phyloP scores from a whole-genome alignment of 2,888 invertebrate species.

The Andrena chrysosceles region DNA sequence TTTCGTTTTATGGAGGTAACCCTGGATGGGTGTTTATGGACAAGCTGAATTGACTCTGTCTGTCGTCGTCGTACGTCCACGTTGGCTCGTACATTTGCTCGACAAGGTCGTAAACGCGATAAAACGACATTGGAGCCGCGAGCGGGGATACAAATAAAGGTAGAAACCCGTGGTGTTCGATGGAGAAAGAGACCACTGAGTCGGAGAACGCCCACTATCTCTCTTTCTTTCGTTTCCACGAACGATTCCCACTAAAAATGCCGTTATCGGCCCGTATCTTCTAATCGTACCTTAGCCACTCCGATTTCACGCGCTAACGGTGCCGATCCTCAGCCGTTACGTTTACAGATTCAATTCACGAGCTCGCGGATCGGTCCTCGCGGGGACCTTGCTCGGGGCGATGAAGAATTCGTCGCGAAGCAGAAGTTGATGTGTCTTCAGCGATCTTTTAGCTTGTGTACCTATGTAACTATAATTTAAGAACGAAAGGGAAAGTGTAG shows the following conservation, averaged over 20 bases:
- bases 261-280: conserved; percentile 25
- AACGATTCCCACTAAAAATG: conserved; percentile 4
- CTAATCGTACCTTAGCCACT: conserved; percentile 8
- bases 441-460: no score
- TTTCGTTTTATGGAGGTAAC: conserved; percentile 79
- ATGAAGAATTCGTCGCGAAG: no score
- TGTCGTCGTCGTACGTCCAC: conserved; percentile 49
- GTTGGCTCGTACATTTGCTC: conserved; percentile 65
- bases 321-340: conserved; percentile 4
- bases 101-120: conserved; percentile 71
- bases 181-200: neutral
- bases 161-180: conserved; percentile 53
- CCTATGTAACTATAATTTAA: no score
- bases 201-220: neutral
- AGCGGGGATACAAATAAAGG: conserved; percentile 64
- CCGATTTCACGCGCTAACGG: neutral
- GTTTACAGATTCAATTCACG: conserved; percentile 32
- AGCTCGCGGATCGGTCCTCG: no score
- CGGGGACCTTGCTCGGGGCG: no score
- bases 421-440: no score
- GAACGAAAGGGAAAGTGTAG: neutral
- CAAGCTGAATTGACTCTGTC: conserved; percentile 66
- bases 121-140: conserved; percentile 69
- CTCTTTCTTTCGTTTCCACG: neutral
- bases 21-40: conserved; percentile 68